Evolutionary conservation across 2,113 vertebrate species (phyloP).

Genomic region (Eclectus roratus): DNA sequence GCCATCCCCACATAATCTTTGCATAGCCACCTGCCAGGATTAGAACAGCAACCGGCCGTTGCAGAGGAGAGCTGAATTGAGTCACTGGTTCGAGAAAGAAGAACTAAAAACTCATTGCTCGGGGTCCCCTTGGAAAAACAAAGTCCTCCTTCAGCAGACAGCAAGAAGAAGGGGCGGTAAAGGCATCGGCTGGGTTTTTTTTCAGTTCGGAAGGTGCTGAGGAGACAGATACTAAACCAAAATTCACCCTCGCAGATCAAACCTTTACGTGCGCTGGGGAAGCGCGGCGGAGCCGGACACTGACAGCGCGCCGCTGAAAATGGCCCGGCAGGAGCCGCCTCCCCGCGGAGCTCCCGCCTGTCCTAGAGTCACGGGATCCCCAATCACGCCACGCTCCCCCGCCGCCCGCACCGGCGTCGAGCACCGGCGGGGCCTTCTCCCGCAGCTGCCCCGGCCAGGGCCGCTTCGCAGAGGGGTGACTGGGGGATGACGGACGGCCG

Average conservation of each 20-base stretch:
- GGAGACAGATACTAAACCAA: neutral
- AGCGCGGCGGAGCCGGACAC: neutral
- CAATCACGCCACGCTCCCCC: constrained; percentile 1
- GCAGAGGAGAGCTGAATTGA: neutral
- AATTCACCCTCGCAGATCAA: neutral
- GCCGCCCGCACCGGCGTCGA: neutral
- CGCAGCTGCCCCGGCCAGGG: neutral
- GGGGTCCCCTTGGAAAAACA: neutral
- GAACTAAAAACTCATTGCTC: neutral
- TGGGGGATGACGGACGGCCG: neutral
- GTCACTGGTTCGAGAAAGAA: neutral
- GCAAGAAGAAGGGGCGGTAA: neutral
- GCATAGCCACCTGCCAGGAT: neutral
- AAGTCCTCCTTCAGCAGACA: neutral
- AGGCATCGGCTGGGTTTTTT: neutral
- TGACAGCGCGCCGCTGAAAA: neutral
- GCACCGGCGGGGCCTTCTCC: neutral
- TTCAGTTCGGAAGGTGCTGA: fast-evolving
- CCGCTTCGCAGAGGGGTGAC: neutral
- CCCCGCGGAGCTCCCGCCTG: constrained; percentile 12
- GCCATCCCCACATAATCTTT: fast-evolving
- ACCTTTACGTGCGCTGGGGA: neutral
- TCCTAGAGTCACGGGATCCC: constrained; percentile 60
- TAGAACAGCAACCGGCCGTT: fast-evolving
- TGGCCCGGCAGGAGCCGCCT: neutral